phyloP scores from a whole-genome alignment of 2,797 vertebrate species.

The Sebastes steindachneri region DNA sequence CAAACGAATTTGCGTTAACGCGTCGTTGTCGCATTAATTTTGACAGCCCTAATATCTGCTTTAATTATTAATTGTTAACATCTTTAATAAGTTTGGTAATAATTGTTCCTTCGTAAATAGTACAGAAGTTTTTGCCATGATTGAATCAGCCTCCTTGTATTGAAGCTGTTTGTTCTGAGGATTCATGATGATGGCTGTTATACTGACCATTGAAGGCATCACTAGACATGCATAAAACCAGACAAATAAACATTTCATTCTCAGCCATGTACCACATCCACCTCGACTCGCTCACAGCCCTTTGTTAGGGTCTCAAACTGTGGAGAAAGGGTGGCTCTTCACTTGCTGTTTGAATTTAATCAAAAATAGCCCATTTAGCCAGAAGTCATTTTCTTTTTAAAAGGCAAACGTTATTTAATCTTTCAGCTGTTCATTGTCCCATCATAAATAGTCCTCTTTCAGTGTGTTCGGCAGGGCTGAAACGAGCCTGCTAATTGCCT shows the following conservation, averaged over 20 bases:
- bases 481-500: constrained; percentile 99
- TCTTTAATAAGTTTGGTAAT: not conserved
- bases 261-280: constrained; percentile 94
- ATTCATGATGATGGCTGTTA: constrained; percentile 53
- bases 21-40: too few species aligned
- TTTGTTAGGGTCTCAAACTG: constrained; percentile 88
- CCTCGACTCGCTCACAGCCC: constrained; percentile 88
- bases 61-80: constrained; percentile 6
- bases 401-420: constrained; percentile 99
- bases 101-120: constrained; percentile 27
- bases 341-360: constrained; percentile 99
- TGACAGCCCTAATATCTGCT: not conserved
- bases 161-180: constrained; percentile 49
- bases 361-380: constrained; percentile 99
- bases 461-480: constrained; percentile 99
- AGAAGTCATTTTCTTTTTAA: constrained; percentile 99
- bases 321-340: constrained; percentile 96
- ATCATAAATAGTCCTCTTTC: constrained; percentile 99
- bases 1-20: too few species aligned
- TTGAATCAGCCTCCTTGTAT: constrained; percentile 26
- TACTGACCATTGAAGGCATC: constrained; percentile 82
- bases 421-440: constrained; percentile 99
- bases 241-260: constrained; percentile 94
- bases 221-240: constrained; percentile 88
- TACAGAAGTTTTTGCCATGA: constrained; percentile 12